Evolutionary conservation across 2,797 vertebrate species (phyloP), one percentile per base, ranked within the genome.

Genomic region (Apogon talboti): DNA sequence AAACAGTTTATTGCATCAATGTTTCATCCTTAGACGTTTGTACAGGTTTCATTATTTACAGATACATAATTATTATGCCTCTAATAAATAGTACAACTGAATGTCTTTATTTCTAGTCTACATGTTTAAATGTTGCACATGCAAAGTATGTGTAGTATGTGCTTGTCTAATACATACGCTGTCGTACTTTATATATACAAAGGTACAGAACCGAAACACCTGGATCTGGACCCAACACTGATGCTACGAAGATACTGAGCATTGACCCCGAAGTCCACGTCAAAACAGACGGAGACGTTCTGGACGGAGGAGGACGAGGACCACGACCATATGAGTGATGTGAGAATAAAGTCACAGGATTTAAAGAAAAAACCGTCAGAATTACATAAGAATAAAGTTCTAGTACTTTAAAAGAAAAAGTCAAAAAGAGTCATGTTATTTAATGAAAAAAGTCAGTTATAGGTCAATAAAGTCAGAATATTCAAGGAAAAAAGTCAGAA

Each of bases 21-120:
- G 92, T 93, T 95, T 85, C 55, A 93, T 95, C 89, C 89, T 92
- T 94, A 91, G 89, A 90, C 91, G 87, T 94, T 95, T 96, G 92
- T 96, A 98, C 95, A 97, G 93, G 91, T 92, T 93, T 93, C 89
- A 18, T 73, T 96, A 97, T 96, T 95, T 98, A 97, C 96, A 96
- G 79, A 84, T 81, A 78, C 78, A 76, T 82, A 82, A 87, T 86
- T 81, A 83, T 79, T 76, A 69, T 68, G 53, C 61, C 65, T 74
- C 67, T 86, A 78, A 85, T 92, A 89, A 88, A 91, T 91, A 90
- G 74, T 71, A 84, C 66, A 91, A 88, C 76, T 85, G 16, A 80
- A 90, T 83, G 66, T 87, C 47, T 81, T 65, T 37, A 46, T 69
- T 56, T 85, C 82, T 89, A 84, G 59, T 80, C 82, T 92, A 91